Conservation (phyloP, 2,797 vertebrate species). For the Galagoides demidoff region DNA sequence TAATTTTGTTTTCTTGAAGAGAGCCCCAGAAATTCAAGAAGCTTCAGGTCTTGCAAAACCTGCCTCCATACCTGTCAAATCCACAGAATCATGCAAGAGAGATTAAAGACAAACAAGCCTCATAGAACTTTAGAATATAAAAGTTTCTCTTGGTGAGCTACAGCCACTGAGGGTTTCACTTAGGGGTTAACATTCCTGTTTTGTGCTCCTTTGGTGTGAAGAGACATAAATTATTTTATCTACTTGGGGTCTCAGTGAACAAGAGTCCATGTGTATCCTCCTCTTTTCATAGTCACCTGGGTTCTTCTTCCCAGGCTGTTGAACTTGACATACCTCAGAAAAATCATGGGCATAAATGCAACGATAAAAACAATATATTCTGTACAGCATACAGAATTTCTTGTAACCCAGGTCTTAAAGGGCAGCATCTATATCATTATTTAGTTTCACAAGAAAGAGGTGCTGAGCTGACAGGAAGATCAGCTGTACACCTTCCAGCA, state of each 20-base stretch:
- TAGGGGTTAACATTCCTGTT: not conserved
- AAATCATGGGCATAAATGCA: not conserved
- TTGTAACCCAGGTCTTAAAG: not conserved
- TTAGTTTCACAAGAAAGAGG: not conserved
- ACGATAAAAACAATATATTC: not conserved
- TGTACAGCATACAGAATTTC: not conserved
- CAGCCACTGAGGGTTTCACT: fast-evolving
- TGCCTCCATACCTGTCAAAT: not conserved
- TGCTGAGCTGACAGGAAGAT: not conserved
- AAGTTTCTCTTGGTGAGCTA: not conserved
- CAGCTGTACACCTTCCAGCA: too few species aligned
- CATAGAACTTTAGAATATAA: not conserved
- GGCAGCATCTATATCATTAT: not conserved
- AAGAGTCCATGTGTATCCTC: too few species aligned
- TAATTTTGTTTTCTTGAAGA: not conserved
- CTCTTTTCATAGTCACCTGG: not conserved
- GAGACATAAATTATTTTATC: not conserved
- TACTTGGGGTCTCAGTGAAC: not conserved
- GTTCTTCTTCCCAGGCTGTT: not conserved
- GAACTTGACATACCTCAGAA: not conserved
- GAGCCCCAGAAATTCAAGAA: not conserved
- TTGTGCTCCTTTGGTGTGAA: not conserved
- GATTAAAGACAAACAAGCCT: not conserved
- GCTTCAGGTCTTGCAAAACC: not conserved
- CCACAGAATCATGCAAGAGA: not conserved